Conservation (phyloP, 2,888 invertebrate genomes). For the Euproctis similis region DNA sequence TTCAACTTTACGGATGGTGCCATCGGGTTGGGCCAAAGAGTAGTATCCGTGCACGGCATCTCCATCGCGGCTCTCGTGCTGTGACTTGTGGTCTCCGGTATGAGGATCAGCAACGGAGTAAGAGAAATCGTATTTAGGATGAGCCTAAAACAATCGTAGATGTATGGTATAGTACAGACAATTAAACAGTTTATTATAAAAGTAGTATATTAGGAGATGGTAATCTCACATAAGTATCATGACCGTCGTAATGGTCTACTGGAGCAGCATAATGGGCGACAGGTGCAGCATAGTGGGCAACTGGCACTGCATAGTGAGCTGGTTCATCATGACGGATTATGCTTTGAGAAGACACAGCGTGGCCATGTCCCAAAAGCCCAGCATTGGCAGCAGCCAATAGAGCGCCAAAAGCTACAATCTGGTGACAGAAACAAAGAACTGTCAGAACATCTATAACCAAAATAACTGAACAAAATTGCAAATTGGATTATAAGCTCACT, state of each 20-base stretch:
- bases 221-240: slow-evolving; percentile 30
- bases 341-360: slow-evolving; percentile 21
- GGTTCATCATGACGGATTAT: slow-evolving; percentile 23
- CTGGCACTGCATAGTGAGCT: slow-evolving; percentile 12
- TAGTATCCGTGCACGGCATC: slow-evolving; percentile 77
- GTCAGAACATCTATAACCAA: too few relatives aligned
- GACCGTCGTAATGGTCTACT: slow-evolving; percentile 23
- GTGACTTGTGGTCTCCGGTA: slow-evolving; percentile 75
- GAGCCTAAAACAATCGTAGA: slow-evolving; percentile 29
- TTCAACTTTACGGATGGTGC: slow-evolving; percentile 71
- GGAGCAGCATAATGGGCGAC: slow-evolving; percentile 9
- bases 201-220: background rate
- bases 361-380: slow-evolving; percentile 29
- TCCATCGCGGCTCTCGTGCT: slow-evolving; percentile 70
- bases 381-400: slow-evolving; percentile 42
- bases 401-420: slow-evolving; percentile 19
- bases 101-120: slow-evolving; percentile 74
- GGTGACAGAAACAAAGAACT: background rate
- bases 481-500: slow-evolving; percentile 22
- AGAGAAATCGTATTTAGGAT: slow-evolving; percentile 63
- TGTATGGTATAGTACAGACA: slow-evolving; percentile 1
- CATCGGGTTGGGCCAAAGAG: slow-evolving; percentile 73
- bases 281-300: slow-evolving; percentile 18
- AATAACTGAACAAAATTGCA: too few relatives aligned
- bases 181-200: too few relatives aligned